A percentile compares a stretch with the other conserved stretches of the same genome.
Evolutionary conservation across 2,797 vertebrate genomes (phyloP).

Genomic region (Trichosurus vulpecula): DNA sequence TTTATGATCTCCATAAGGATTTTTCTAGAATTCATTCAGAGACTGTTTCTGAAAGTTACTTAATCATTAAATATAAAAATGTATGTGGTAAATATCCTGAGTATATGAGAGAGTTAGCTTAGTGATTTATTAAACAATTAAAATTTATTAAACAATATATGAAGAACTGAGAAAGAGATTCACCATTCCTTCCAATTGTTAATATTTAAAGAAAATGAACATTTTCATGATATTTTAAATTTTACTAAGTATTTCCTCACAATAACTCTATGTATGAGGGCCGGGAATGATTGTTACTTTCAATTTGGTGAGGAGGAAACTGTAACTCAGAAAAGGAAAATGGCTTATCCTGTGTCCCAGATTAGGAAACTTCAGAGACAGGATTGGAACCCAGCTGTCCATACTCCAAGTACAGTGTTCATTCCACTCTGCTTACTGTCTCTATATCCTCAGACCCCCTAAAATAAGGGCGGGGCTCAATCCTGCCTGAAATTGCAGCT

Average conservation of each 20-base stretch:
- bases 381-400: not conserved
- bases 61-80: not conserved
- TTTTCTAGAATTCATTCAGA: not conserved
- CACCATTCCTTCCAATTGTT: not conserved
- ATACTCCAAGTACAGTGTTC: not conserved
- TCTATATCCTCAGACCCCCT: not conserved
- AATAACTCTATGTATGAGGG: not conserved
- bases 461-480: not conserved
- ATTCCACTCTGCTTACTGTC: not conserved
- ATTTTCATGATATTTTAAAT: not conserved
- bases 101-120: not conserved
- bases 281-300: not conserved
- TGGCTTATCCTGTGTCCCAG: not conserved
- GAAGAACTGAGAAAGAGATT: not conserved
- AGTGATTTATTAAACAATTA: not conserved
- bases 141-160: not conserved
- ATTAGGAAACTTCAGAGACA: not conserved
- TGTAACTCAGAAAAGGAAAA: not conserved
- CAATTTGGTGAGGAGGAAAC: not conserved
- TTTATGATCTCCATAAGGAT: not conserved
- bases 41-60: not conserved
- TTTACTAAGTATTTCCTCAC: not conserved
- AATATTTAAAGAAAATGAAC: not conserved
- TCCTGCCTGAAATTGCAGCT: not conserved
- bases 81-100: not conserved